Conservation (phyloP, 2,113 vertebrate genomes). For the Isichthys henryi region DNA sequence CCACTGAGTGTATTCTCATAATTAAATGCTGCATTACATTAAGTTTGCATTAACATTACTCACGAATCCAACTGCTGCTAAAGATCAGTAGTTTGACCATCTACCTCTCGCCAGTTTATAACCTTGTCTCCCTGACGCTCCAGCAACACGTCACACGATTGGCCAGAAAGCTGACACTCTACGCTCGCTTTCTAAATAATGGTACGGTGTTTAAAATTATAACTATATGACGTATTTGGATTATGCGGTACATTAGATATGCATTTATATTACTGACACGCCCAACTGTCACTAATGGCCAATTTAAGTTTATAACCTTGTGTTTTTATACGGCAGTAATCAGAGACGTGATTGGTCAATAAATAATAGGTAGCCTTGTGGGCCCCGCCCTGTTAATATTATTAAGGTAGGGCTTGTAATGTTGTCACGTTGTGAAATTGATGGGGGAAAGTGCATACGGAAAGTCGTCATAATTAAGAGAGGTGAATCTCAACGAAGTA, state of each 20-base stretch:
- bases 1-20: neutral
- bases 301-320: neutral
- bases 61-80: constrained; percentile 34
- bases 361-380: neutral
- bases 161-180: neutral
- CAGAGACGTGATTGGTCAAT: neutral
- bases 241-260: neutral
- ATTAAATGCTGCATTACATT: neutral
- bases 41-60: constrained; percentile 27
- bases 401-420: neutral
- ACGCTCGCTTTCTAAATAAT: neutral
- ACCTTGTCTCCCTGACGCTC: constrained; percentile 12
- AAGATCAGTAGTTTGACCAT: constrained; percentile 31
- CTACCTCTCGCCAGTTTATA: constrained; percentile 17
- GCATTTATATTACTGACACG: constrained; percentile 28
- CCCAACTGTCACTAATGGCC: constrained; percentile 36
- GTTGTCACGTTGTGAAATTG: neutral
- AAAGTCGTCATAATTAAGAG: neutral
- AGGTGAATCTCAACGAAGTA: neutral
- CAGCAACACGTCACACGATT: neutral
- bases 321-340: neutral
- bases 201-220: neutral
- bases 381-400: neutral
- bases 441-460: neutral
- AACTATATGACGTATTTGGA: neutral